A percentile compares a stretch with the other conserved stretches of the same genome.
phyloP scores from a whole-genome alignment of 2,888 invertebrate genomes.

The Limenitis camilla region DNA sequence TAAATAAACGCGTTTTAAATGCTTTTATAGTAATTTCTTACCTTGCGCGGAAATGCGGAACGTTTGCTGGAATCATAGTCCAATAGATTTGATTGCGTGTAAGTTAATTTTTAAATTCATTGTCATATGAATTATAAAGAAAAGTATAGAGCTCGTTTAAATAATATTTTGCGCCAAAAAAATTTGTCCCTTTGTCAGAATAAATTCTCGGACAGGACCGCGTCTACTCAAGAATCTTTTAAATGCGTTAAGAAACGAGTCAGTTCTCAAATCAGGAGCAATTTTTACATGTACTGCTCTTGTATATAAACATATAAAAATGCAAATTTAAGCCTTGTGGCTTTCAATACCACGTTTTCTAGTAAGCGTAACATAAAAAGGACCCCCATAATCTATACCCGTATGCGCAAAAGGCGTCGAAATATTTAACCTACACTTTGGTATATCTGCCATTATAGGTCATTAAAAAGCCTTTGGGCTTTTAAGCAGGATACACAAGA shows the following conservation, averaged over 20 bases:
- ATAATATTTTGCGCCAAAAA: background rate
- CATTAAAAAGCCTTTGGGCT: background rate
- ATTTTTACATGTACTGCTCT: constrained; percentile 4
- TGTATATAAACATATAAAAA: constrained; percentile 5
- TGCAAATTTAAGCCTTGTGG: background rate
- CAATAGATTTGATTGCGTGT: background rate
- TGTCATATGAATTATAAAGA: background rate
- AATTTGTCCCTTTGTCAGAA: no score
- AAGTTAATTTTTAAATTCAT: background rate
- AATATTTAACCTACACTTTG: background rate
- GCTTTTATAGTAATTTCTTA: no score
- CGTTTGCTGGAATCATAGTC: background rate
- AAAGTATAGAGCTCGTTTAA: constrained; percentile 8
- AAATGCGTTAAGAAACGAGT: constrained; percentile 5
- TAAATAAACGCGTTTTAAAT: no score
- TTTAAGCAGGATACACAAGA: background rate
- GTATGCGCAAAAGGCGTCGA: background rate
- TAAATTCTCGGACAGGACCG: constrained; percentile 6
- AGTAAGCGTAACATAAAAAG: background rate
- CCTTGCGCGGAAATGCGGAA: no score
- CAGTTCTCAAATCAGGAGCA: constrained; percentile 6
- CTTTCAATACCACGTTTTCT: no score
- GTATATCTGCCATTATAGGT: background rate
- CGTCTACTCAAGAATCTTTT: constrained; percentile 9
- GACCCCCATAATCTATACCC: background rate